Evolutionary conservation across 2,797 vertebrate species (phyloP), one percentile per base, ranked within the genome.

Genomic region (Lacerta agilis): DNA sequence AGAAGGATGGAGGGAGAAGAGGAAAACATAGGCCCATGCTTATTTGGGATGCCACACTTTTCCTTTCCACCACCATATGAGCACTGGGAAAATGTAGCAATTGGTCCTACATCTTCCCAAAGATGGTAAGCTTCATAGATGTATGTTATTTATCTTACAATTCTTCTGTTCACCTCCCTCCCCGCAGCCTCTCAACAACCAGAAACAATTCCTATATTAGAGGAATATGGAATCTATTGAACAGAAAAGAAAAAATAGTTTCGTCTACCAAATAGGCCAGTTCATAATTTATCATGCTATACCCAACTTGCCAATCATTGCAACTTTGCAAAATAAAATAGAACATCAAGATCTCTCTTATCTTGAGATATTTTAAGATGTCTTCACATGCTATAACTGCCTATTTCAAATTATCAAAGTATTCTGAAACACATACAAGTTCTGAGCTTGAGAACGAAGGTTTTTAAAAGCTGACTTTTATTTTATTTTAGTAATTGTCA

Each of bases 261-360:
- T 79, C 2, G 13, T 61, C 38, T 41, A 95, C 93, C 93, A 95
- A 94, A 93, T 89, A 33, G 85, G 88, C 83, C 23, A 2, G 41
- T 61, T 38, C 0, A 0, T 1, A 0, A 17, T 5, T 9, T 67
- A 38, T 64, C 29, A 41, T 75, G 78, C 41, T 81, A 4, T 1
- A 87, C 29, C n/a, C 7, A 73, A 73, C 27, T 10, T 29, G 45
- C 66, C 5, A 86, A 55, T 25, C 33, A 55, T 45, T 33, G 27
- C 9, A 58, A 69, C 23, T 66, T 41, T 15, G 25, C 8, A 38
- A 58, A 82, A 41, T 82, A 64, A 45, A 69, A 71, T 29, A 69
- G 10, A 87, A 64, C 1, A 64, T 43, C 5, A 8, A 73, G 55
- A 8, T 1, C 61, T 64, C 61, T 45, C 20, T 73, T 61, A 38